Evolutionary conservation across 2,888 invertebrate genomes (phyloP).

Genomic region (Ypsolopha sequella): DNA sequence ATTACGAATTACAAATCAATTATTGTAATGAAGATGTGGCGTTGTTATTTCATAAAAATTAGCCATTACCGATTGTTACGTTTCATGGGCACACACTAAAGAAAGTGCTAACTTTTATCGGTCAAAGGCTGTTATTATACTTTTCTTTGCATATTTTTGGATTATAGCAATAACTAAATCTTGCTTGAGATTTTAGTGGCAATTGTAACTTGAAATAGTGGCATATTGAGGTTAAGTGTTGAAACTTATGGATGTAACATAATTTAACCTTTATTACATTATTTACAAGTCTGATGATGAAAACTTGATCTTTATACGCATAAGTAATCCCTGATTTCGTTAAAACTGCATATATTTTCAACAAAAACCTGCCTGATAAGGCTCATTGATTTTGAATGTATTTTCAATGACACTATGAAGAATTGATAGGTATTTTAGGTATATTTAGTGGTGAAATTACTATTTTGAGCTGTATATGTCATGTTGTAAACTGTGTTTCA

Average conservation of each 20-base stretch:
- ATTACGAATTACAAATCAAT: neutral
- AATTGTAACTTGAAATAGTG: conserved; percentile 36
- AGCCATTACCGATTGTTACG: conserved; percentile 65
- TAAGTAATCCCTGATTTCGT: no score
- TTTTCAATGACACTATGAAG: neutral
- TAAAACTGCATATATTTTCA: neutral
- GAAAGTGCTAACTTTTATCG: neutral
- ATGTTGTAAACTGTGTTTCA: no score
- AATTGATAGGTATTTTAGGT: no score
- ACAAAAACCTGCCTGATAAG: neutral
- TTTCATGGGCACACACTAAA: conserved; percentile 48
- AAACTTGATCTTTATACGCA: no score
- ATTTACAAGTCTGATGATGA: no score
- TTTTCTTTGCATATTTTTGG: neutral
- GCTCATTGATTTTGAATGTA: neutral
- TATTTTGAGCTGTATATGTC: no score
- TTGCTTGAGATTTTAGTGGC: conserved; percentile 15
- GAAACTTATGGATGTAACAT: conserved; percentile 18
- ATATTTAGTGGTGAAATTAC: no score
- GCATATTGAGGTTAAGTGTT: conserved; percentile 62
- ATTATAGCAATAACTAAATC: neutral
- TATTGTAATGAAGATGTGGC: conserved; percentile 49
- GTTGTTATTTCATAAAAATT: conserved; percentile 55
- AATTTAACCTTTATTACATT: no score
- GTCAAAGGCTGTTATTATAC: neutral